A percentile compares a stretch with the other conserved stretches of the same genome.
These are phyloP conservation scores for Icerya purchasi DNA, from an alignment of 2,888 invertebrate species.

Conservation along the genomic window DNA sequence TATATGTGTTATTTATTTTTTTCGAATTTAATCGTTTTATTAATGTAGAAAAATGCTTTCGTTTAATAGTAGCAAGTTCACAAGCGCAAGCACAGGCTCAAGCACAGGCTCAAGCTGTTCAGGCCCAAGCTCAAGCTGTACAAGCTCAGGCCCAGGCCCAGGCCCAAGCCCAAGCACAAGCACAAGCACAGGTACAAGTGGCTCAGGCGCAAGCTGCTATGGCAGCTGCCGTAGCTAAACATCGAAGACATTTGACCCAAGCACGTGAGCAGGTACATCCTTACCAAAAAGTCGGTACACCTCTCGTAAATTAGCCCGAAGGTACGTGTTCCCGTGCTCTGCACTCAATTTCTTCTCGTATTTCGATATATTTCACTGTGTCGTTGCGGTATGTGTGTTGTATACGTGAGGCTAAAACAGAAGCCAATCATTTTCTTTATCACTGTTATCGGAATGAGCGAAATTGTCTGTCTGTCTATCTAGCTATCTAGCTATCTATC, in stretches of 20 bases:
- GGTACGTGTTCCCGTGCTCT: too few relatives aligned
- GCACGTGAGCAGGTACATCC: slow-evolving; percentile 69
- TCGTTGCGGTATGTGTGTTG: too few relatives aligned
- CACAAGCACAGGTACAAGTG: slow-evolving; percentile 24
- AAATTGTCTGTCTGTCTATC: too few relatives aligned
- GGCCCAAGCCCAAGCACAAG: slow-evolving; percentile 11
- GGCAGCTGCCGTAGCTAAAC: slow-evolving; percentile 39
- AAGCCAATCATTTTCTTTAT: too few relatives aligned
- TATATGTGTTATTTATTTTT: too few relatives aligned
- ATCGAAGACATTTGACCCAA: slow-evolving; percentile 63
- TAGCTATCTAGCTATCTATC: too few relatives aligned
- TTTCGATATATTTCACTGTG: too few relatives aligned
- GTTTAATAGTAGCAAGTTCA: slow-evolving; percentile 11
- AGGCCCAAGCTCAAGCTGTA: slow-evolving; percentile 7
- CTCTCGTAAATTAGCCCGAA: slow-evolving; percentile 31
- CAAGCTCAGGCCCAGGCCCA: slow-evolving; percentile 23
- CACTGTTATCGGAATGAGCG: too few relatives aligned
- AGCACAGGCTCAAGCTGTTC: slow-evolving; percentile 7
- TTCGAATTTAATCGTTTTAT: too few relatives aligned
- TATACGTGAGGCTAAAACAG: too few relatives aligned
- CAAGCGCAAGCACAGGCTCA: slow-evolving; percentile 9
- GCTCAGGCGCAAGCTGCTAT: slow-evolving; percentile 32
- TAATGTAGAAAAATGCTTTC: too few relatives aligned
- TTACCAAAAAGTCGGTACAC: slow-evolving; percentile 85
- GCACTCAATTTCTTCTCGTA: too few relatives aligned